Conservation (phyloP, 2,888 invertebrate genomes). For the Phortica okadai region DNA sequence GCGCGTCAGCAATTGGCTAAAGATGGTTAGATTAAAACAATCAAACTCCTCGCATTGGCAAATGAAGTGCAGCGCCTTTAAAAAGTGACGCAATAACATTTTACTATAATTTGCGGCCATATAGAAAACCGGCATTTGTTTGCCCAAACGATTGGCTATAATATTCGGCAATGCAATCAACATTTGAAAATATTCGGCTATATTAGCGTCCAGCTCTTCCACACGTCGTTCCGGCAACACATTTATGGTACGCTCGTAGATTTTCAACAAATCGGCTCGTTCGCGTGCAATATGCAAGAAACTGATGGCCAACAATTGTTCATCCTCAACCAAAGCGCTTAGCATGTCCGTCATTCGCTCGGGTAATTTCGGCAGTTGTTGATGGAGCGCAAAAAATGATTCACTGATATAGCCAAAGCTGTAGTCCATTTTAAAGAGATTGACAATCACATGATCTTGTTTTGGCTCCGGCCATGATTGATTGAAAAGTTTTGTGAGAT, state of each 20-base stretch:
- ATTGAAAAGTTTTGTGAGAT: constrained; percentile 78
- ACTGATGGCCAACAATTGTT: constrained; percentile 58
- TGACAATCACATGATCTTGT: constrained; percentile 53
- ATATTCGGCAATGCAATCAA: constrained; percentile 83
- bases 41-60: constrained; percentile 63
- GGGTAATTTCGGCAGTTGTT: constrained; percentile 52
- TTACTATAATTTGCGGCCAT: constrained; percentile 79
- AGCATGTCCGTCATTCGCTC: constrained; percentile 53
- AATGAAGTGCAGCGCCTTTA: constrained; percentile 81
- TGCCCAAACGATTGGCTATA: constrained; percentile 82
- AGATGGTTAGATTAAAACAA: constrained; percentile 64
- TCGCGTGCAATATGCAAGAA: constrained; percentile 63
- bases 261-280: constrained; percentile 50
- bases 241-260: constrained; percentile 58
- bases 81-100: constrained; percentile 80
- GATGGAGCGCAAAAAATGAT: constrained; percentile 58
- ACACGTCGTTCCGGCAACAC: constrained; percentile 53
- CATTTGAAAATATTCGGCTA: constrained; percentile 80
- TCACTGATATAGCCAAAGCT: constrained; percentile 66
- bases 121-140: constrained; percentile 79
- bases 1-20: constrained; percentile 81
- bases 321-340: constrained; percentile 60
- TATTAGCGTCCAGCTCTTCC: constrained; percentile 69
- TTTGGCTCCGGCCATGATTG: constrained; percentile 79
- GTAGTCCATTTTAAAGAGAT: constrained; percentile 70